Evolutionary conservation across 2,113 vertebrate genomes (phyloP).

Genomic region (Cervus canadensis): DNA sequence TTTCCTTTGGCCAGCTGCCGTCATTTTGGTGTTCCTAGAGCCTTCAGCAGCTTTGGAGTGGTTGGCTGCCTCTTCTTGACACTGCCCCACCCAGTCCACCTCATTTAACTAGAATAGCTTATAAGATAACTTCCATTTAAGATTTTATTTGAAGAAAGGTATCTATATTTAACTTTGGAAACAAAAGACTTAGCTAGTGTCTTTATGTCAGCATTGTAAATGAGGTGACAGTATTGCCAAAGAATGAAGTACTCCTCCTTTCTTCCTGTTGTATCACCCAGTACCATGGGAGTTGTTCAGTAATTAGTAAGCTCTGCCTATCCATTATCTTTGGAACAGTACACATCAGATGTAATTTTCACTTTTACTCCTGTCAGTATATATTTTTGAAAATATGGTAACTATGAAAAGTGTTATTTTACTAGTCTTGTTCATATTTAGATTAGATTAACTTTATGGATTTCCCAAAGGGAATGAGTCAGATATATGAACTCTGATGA

Average conservation of each 20-base stretch:
- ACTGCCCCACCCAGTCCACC: neutral
- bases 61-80: neutral
- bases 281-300: neutral
- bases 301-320: neutral
- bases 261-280: neutral
- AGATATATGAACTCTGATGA: neutral
- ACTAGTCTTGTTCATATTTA: neutral
- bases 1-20: neutral
- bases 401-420: neutral
- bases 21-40: neutral
- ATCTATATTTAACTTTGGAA: neutral
- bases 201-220: neutral
- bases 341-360: neutral
- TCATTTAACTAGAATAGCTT: neutral
- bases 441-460: neutral
- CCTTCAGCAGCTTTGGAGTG: neutral
- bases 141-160: constrained; percentile 12
- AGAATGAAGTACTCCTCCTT: neutral
- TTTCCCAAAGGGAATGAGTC: neutral
- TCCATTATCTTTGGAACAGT: neutral
- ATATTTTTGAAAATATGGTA: neutral
- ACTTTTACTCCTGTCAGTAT: neutral
- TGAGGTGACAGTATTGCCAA: neutral
- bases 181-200: neutral
- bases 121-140: neutral